Percentiles rank a stretch among this genome's conserved stretches.
phyloP scores from a whole-genome alignment of 2,113 vertebrate genomes.

The Tinamus guttatus region DNA sequence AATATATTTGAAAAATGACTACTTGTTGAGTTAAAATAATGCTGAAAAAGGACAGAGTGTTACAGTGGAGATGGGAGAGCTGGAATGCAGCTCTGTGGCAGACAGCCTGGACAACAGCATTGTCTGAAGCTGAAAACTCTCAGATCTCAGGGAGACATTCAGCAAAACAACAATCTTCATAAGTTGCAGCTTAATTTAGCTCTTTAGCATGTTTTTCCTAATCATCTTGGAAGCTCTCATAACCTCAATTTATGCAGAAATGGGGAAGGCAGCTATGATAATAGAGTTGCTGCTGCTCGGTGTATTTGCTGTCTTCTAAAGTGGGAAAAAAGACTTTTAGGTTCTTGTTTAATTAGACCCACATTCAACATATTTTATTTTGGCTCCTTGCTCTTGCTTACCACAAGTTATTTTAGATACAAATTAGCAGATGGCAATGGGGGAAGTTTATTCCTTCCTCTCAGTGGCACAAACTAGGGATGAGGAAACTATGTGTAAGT shows the following conservation, averaged over 20 bases:
- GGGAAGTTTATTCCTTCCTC: background rate
- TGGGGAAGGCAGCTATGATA: background rate
- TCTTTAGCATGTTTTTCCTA: background rate
- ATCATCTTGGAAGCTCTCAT: background rate
- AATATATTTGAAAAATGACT: background rate
- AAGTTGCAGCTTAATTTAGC: background rate
- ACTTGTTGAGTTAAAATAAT: background rate
- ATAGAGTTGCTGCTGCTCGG: background rate
- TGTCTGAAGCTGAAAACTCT: slow-evolving; percentile 1
- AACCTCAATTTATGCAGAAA: background rate
- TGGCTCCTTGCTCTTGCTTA: background rate
- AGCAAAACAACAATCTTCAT: background rate
- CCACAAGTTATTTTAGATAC: background rate
- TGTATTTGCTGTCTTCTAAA: background rate
- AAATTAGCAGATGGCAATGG: background rate
- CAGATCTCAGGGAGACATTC: background rate
- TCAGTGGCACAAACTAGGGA: background rate
- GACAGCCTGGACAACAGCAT: background rate
- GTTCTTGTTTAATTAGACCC: background rate
- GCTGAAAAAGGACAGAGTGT: background rate
- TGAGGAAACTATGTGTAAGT: background rate
- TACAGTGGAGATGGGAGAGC: background rate
- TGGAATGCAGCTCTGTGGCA: background rate
- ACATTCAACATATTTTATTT: background rate
- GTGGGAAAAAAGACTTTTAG: background rate